Evolutionary conservation across 2,888 invertebrate genomes (phyloP).

Genomic region (Aporophyla nigra): DNA sequence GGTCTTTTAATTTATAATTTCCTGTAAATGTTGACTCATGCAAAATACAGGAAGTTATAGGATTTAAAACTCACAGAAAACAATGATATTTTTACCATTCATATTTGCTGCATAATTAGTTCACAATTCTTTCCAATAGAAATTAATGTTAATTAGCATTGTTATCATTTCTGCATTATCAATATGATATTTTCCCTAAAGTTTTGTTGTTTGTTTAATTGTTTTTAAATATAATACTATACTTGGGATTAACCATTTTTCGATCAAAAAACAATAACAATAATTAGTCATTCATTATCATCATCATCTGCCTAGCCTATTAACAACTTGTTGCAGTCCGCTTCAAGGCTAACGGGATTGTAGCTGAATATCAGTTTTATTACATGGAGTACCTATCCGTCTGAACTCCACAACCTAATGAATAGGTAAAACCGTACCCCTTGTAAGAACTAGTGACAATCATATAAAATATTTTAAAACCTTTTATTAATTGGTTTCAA

Average conservation of each 20-base stretch:
- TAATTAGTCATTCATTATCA: no score
- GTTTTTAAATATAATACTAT: background rate
- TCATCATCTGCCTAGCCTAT: no score
- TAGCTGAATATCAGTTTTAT: no score
- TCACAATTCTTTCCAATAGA: background rate
- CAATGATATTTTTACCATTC: constrained; percentile 5
- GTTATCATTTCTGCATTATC: constrained; percentile 5
- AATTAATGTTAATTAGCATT: background rate
- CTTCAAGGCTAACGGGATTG: no score
- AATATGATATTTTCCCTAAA: background rate
- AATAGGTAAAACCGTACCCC: no score
- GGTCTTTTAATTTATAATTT: background rate
- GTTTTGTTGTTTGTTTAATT: background rate
- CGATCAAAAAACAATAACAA: background rate
- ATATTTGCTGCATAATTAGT: constrained; percentile 9
- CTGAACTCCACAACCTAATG: no score
- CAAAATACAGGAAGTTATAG: background rate
- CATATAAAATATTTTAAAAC: no score
- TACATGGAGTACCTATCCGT: no score
- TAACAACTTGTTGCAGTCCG: no score
- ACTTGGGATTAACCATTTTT: background rate
- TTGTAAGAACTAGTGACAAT: no score
- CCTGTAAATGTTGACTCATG: background rate
- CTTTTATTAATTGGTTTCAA: background rate
- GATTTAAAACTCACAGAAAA: background rate